Percentiles rank a stretch among this genome's conserved stretches.
Conservation (phyloP, 2,113 vertebrate species). For the Gallinago paraguaiae region DNA sequence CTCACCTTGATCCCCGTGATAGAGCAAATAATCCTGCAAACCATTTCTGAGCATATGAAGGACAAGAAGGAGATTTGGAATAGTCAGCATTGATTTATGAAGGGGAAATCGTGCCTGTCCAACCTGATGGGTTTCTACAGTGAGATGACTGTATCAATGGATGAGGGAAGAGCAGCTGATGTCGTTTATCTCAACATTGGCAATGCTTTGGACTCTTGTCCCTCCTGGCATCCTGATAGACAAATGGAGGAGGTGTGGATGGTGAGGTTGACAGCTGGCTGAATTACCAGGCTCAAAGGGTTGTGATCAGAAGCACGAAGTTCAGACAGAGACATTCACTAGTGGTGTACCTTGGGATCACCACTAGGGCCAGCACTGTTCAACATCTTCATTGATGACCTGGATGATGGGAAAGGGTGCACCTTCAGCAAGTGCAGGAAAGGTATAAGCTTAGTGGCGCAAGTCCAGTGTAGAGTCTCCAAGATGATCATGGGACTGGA, state of each 20-base stretch:
- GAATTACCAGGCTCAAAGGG: background rate
- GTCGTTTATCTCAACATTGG: background rate
- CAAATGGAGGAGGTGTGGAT: background rate
- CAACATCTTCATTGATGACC: background rate
- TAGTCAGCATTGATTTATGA: background rate
- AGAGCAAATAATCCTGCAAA: background rate
- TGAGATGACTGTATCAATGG: background rate
- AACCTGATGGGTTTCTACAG: background rate
- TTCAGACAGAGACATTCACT: background rate
- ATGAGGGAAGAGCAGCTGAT: background rate
- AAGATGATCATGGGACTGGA: background rate
- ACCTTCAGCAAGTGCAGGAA: background rate
- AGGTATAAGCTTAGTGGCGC: background rate
- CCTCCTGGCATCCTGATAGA: background rate
- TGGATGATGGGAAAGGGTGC: background rate
- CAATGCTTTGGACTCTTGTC: background rate
- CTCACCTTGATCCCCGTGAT: background rate
- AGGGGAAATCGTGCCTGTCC: background rate
- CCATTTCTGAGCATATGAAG: background rate
- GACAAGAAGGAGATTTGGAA: background rate
- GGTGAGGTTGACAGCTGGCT: background rate
- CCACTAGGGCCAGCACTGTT: background rate
- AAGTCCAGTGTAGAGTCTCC: rapidly evolving
- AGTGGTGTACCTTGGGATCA: background rate
- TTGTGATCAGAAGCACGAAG: background rate